Conservation (phyloP, 2,113 vertebrate species). For the Colaptes auratus region DNA sequence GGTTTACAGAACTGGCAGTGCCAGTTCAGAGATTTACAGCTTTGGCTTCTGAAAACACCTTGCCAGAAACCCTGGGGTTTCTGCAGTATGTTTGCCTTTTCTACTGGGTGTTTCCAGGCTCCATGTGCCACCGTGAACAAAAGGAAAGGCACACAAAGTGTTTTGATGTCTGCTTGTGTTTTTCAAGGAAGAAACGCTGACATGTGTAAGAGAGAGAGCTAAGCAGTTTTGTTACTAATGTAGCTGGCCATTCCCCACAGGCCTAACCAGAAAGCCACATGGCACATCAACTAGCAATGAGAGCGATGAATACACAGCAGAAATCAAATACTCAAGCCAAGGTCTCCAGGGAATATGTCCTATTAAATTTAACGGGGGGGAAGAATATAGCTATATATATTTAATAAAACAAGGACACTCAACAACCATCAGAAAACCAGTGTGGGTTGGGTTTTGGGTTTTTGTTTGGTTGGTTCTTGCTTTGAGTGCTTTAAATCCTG, state of each 20-base stretch:
- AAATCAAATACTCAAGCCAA: slow-evolving; percentile 33
- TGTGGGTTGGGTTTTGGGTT: neutral
- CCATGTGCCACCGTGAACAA: neutral
- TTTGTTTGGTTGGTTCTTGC: neutral
- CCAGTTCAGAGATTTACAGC: neutral
- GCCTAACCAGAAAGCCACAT: neutral
- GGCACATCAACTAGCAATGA: neutral
- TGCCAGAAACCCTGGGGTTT: slow-evolving; percentile 24
- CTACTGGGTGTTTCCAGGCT: neutral
- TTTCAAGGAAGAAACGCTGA: slow-evolving; percentile 9
- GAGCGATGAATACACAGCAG: neutral
- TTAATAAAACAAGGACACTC: neutral
- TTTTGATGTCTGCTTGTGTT: neutral
- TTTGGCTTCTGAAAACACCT: neutral
- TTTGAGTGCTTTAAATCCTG: slow-evolving; percentile 35
- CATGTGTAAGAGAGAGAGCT: neutral
- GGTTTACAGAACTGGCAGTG: neutral
- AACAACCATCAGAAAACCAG: neutral
- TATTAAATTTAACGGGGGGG: neutral
- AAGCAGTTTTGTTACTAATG: neutral
- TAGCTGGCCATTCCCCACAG: neutral
- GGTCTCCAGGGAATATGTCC: neutral
- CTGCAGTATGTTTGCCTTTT: slow-evolving; percentile 26
- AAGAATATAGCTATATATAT: neutral
- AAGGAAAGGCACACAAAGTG: neutral